phyloP scores from a whole-genome alignment of 2,797 vertebrate genomes.

The Todus mexicanus region DNA sequence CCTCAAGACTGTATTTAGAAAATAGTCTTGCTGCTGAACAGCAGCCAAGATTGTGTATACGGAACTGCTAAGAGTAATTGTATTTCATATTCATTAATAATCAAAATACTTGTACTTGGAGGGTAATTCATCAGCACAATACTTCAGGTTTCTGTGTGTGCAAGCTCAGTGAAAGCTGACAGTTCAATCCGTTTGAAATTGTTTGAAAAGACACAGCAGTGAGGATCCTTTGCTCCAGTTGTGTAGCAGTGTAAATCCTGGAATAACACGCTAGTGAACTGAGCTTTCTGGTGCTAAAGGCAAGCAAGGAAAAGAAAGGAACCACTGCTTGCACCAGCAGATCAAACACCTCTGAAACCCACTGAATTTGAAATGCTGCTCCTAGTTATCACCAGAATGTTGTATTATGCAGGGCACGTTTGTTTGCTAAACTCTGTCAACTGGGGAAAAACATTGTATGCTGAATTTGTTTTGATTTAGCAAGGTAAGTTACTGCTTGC shows the following conservation, averaged over 20 bases:
- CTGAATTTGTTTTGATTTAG: conserved; percentile 55
- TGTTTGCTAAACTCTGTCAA: conserved; percentile 40
- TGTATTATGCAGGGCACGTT: conserved; percentile 22
- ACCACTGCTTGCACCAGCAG: neutral
- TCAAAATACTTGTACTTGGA: neutral
- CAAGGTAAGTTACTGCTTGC: conserved; percentile 19
- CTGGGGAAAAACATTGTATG: conserved; percentile 7
- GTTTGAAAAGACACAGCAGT: neutral
- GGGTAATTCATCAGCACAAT: neutral
- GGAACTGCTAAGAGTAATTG: neutral
- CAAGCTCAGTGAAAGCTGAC: neutral
- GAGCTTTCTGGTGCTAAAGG: neutral
- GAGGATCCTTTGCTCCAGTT: neutral
- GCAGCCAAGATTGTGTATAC: neutral
- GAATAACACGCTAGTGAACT: neutral
- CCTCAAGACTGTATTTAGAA: conserved; percentile 14
- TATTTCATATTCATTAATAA: neutral
- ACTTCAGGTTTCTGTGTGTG: neutral
- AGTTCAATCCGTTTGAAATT: neutral
- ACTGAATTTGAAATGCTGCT: neutral
- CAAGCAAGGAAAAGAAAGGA: conserved; percentile 14
- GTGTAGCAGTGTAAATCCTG: neutral
- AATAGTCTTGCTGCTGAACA: neutral
- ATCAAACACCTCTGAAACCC: conserved; percentile 10
- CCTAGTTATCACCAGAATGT: neutral